phyloP scores from a whole-genome alignment of 2,888 invertebrate species.

The Torymus auratus region DNA sequence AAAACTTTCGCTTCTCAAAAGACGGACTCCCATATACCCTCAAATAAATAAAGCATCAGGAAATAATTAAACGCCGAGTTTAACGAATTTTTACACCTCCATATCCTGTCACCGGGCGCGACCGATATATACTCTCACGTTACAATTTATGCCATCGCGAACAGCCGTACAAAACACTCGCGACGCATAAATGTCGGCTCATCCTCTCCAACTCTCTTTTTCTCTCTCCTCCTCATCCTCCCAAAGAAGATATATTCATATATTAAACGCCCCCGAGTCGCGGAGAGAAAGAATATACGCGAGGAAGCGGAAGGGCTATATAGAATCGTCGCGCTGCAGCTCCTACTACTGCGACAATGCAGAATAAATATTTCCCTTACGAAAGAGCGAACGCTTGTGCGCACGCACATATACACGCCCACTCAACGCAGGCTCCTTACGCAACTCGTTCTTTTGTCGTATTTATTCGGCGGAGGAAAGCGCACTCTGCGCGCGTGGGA shows the following conservation, averaged over 20 bases:
- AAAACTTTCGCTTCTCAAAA: no score
- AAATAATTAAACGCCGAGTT: no score
- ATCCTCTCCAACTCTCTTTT: no score
- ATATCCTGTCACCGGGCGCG: neutral
- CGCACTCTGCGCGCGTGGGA: no score
- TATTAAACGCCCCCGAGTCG: neutral
- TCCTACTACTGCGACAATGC: conserved; percentile 30
- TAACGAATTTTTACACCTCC: conserved; percentile 13
- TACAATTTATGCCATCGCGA: conserved; percentile 4
- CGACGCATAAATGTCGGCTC: conserved; percentile 25
- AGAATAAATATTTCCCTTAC: conserved; percentile 36
- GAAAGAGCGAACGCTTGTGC: conserved; percentile 23
- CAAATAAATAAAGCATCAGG: no score
- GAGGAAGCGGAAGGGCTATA: conserved; percentile 32
- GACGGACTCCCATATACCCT: no score
- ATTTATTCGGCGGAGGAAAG: no score
- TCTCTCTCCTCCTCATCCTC: neutral
- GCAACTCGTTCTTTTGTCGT: conserved; percentile 23
- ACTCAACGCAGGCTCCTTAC: neutral
- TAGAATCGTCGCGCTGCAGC: no score
- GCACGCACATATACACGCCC: neutral
- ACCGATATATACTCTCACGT: conserved; percentile 6
- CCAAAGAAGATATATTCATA: neutral
- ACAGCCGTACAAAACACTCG: conserved; percentile 8
- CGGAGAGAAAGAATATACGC: neutral